Conservation (phyloP, 2,113 vertebrate species). For the Nycticebus coucang region DNA sequence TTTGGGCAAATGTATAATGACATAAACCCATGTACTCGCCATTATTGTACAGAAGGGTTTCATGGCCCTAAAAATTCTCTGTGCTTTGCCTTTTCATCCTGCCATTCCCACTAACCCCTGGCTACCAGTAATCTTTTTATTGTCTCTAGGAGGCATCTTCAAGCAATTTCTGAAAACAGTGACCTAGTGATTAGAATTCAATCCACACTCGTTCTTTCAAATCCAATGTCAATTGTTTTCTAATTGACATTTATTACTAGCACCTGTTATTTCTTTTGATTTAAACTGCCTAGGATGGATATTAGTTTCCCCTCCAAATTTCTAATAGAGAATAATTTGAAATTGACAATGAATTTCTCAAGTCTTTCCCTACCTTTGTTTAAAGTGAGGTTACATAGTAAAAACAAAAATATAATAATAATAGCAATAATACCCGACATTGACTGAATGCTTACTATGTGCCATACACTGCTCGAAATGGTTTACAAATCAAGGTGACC, state of each 20-base stretch:
- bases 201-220: not conserved
- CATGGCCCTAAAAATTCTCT: not conserved
- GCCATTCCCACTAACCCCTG: not conserved
- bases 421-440: not conserved
- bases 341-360: conserved; percentile 16
- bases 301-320: not conserved
- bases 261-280: conserved; percentile 8
- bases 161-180: not conserved
- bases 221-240: not conserved
- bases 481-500: not conserved
- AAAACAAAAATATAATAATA: not conserved
- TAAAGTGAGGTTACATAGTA: not conserved
- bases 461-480: not conserved
- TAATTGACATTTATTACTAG: not conserved
- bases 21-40: not conserved
- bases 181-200: not conserved
- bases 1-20: not conserved
- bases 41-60: not conserved
- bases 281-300: not conserved
- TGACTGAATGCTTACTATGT: not conserved
- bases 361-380: not conserved
- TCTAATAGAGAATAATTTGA: conserved; percentile 4
- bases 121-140: not conserved
- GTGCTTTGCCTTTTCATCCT: not conserved
- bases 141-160: not conserved